Evolutionary conservation across 2,797 vertebrate species (phyloP).

Genomic region (Zalophus californianus): DNA sequence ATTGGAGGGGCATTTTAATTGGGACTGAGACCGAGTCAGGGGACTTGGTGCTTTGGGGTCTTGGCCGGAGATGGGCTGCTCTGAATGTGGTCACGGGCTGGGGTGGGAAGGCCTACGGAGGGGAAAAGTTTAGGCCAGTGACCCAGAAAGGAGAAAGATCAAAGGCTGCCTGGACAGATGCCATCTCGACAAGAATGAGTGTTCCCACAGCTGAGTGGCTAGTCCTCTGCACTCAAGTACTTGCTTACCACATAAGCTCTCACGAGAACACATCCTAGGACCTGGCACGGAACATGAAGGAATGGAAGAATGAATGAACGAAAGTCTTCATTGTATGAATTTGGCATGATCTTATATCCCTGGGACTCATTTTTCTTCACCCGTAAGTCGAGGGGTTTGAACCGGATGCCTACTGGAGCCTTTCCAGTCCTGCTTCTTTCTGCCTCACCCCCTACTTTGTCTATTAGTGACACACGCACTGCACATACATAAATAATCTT

Average conservation of each 20-base stretch:
- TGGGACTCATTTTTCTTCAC: not conserved
- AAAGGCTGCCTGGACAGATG: conserved; percentile 42
- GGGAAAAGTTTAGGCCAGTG: not conserved
- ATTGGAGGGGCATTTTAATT: not conserved
- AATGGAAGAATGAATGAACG: not conserved
- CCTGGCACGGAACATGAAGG: not conserved
- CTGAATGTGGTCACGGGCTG: not conserved
- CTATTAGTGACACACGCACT: rapidly evolving
- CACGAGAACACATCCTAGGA: not conserved
- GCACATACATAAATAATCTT: not conserved
- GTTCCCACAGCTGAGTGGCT: not conserved
- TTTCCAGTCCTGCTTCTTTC: not conserved
- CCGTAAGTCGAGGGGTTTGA: not conserved
- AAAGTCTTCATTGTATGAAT: not conserved
- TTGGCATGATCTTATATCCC: not conserved
- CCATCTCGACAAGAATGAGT: not conserved
- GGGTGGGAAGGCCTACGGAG: not conserved
- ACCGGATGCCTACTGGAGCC: not conserved
- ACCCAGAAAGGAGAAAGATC: conserved; percentile 48
- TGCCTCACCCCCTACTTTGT: not conserved
- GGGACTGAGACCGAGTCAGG: not conserved
- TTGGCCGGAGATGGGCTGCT: not conserved
- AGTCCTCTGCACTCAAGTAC: rapidly evolving
- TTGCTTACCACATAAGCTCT: not conserved
- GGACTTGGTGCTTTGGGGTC: not conserved